Evolutionary conservation across 2,888 invertebrate genomes (phyloP).

Genomic region (Standfussiana lucernea): DNA sequence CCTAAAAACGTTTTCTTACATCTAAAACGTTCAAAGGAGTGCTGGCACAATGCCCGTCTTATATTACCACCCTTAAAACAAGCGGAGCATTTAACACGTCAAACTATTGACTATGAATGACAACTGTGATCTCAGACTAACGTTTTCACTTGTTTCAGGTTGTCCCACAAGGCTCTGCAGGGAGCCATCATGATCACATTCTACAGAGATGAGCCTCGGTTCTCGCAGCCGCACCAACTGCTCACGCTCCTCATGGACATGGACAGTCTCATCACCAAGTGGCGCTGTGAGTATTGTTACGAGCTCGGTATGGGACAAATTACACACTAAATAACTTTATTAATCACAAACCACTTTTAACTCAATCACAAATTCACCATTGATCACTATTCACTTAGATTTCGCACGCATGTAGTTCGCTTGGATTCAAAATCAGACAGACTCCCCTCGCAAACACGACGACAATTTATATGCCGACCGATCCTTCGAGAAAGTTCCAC

Average conservation of each 20-base stretch:
- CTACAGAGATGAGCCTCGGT: constrained; percentile 98
- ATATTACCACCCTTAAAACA: neutral
- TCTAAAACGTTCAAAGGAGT: neutral
- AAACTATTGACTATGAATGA: neutral
- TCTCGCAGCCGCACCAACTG: constrained; percentile 99
- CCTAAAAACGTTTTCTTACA: neutral
- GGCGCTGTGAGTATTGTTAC: constrained; percentile 99
- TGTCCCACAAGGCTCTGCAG: constrained; percentile 97
- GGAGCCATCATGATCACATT: constrained; percentile 99
- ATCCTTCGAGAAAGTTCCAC: no score
- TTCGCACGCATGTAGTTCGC: no score
- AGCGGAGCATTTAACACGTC: neutral
- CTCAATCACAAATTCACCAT: no score
- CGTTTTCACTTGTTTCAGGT: constrained; percentile 84
- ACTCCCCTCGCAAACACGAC: no score
- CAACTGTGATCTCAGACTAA: neutral
- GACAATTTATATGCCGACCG: no score
- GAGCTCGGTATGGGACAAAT: no score
- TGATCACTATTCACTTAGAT: no score
- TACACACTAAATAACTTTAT: no score
- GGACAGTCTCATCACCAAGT: constrained; percentile 99
- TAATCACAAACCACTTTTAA: no score
- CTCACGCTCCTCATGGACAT: constrained; percentile 98
- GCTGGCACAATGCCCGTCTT: neutral
- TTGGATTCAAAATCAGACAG: no score